Base-by-base conservation (phyloP, 1,140 invertebrate genomes). In the Hylaeus volcanicus region DNA sequence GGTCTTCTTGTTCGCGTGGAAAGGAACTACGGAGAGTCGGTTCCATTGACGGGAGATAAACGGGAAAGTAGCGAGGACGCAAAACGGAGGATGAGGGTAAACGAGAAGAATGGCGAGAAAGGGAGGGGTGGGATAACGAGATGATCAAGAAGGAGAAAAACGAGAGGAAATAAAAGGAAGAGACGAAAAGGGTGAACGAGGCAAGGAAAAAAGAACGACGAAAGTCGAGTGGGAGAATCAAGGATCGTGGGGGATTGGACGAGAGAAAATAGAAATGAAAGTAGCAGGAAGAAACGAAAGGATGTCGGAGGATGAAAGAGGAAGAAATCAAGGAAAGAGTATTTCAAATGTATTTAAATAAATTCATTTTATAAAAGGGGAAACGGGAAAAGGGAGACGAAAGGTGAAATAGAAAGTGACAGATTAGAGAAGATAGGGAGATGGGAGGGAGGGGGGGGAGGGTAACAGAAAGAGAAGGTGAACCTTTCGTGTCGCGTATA, bases 401-500 rank as follows among this genome's bases (percentile, higher is more conserved):
- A 26, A 1, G 12, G 75, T 26, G 14, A 41, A 41, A 41, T 26
- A 41, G 11, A 37, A 9, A 60, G 14, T 1, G 4, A 61, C 37
- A 53, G n/a, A 12, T 1, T 26, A 45, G 3, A 55, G 37, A 61
- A 9, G 48, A 63, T 6, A 64, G 8, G 0, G 15, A 55, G 48
- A 39, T 0, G 26, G 26, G 26, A 26, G 26, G 26, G 56, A 79
- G 63, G 58, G 72, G 73, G 72, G 26, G 26, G 26, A 26, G 26
- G 39, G n/a, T 14, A 8, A 6, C 6, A 53, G 8, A 63, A 9
- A 60, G 56, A 82, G 63, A 65, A 77, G 73, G 72, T n/a, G 69
- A 41, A 55, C 55, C 70, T 56, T 84, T 37, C 63, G 37, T 26
- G 73, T 56, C 14, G 45, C 45, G 70, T 58, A 75, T 51, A 61